Evolutionary conservation across 2,888 invertebrate species (phyloP).

Genomic region (Cheiracanthium punctorium): DNA sequence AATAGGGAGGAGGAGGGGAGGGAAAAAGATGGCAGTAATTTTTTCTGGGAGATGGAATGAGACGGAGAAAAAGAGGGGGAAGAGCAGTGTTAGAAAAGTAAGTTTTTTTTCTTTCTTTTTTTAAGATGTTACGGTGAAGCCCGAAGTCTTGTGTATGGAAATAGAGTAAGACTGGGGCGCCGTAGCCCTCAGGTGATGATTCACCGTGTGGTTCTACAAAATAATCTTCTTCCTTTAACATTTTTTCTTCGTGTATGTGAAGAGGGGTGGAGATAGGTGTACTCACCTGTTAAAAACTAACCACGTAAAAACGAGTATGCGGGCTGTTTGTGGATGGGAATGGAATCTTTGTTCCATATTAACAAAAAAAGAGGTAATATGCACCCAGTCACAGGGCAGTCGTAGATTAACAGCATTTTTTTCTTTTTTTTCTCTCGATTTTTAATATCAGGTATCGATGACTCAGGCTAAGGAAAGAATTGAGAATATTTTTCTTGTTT

Average conservation of each 20-base stretch:
- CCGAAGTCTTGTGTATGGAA: conserved; percentile 3
- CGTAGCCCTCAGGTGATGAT: conserved; percentile 10
- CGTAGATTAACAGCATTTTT: too few relatives aligned
- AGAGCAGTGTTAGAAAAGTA: background rate
- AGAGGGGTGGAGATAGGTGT: too few relatives aligned
- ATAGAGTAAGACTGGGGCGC: background rate
- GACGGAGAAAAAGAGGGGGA: background rate
- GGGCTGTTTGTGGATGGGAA: background rate
- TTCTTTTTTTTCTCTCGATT: background rate
- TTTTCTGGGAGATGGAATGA: background rate
- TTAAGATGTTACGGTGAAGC: conserved; percentile 15
- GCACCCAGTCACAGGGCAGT: too few relatives aligned
- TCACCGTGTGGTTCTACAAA: background rate
- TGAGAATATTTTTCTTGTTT: too few relatives aligned
- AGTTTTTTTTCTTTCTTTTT: too few relatives aligned
- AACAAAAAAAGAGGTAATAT: too few relatives aligned
- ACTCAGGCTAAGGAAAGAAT: too few relatives aligned
- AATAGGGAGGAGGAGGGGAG: background rate
- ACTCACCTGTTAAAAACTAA: background rate
- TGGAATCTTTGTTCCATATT: background rate
- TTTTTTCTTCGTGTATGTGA: too few relatives aligned
- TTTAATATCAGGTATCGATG: too few relatives aligned
- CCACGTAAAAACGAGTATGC: background rate
- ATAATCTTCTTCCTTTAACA: background rate
- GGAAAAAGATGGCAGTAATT: background rate